Evolutionary conservation across 2,888 invertebrate genomes (phyloP), one percentile per base, ranked within the genome.

Genomic region (Sesia bembeciformis): DNA sequence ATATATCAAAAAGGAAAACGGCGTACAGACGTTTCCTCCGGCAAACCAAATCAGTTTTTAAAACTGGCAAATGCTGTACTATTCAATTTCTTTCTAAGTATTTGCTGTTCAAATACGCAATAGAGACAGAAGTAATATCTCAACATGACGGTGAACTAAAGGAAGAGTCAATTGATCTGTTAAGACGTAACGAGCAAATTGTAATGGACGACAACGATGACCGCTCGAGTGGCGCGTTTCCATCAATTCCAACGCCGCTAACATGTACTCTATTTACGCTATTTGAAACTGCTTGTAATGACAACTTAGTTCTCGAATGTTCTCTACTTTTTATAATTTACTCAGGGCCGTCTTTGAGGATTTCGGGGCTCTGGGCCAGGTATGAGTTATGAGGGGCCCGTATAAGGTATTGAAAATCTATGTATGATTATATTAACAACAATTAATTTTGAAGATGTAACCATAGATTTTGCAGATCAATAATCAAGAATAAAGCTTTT

Each of bases 161-260:
- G 71, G 71, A 72, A 72, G 70, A 63, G 56, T 58, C 71, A 72
- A 72, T 72, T 72, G 71, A 63, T 65, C 69, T 65, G 68, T 65
- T 65, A 70, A 70, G 68, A 67, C 62, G 63, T 53, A 53, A 46
- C 46, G 38, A 50, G 46, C 61, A 63, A 70, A 70, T 72, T 72
- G 39, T 50, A 38, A 50, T 39, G 72, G 60, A 60, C 60, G 56
- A 62, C 59, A 63, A 66, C 63, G 38, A 50, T 39, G 59, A 65
- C 60, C 66, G 64, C 54, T 56, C 46, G 56, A 60, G 58, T 50
- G 56, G 68, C 70, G 72, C 72, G 61, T 66, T 70, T 71, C 59
- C 59, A 70, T 70, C 60, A 68, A 62, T 60, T 58, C 46, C 8
- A 46, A 46, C 46, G 46, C 46, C 46, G 23, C 23, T 46, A 46